Evolutionary conservation across 2,113 vertebrate species (phyloP).

Genomic region (Smithornis capensis): DNA sequence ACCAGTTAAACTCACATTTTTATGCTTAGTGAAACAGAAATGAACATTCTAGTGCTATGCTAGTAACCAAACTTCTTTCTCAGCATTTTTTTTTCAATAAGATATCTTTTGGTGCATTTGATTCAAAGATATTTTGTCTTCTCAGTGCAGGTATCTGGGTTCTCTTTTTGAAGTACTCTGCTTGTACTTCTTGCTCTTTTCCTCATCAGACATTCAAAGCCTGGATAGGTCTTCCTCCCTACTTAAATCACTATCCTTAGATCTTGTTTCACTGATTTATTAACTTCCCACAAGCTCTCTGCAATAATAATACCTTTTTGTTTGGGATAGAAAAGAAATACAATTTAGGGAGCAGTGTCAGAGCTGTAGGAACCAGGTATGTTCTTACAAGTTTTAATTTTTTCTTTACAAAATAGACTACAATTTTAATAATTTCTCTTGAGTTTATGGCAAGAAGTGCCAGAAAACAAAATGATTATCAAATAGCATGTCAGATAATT

Average conservation of each 20-base stretch:
- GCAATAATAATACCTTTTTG: neutral
- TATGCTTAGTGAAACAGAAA: neutral
- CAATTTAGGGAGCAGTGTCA: neutral
- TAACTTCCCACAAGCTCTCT: no score
- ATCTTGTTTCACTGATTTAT: neutral
- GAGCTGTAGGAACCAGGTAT: neutral
- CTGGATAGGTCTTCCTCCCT: neutral
- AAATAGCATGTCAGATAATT: neutral
- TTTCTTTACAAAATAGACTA: neutral
- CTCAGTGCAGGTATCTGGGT: rapidly evolving
- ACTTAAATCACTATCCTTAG: neutral
- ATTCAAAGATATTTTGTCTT: neutral
- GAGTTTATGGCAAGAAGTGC: neutral
- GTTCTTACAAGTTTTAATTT: neutral
- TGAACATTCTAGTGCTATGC: neutral
- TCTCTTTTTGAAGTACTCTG: neutral
- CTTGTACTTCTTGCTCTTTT: neutral
- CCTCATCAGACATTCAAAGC: neutral
- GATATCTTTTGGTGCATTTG: neutral
- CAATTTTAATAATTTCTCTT: neutral
- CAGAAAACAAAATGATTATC: neutral
- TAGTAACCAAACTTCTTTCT: neutral
- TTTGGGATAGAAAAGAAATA: neutral
- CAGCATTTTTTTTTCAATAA: rapidly evolving
- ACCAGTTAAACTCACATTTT: neutral